phyloP scores from a whole-genome alignment of 1,140 invertebrate species.

The Leptinotarsa texana region DNA sequence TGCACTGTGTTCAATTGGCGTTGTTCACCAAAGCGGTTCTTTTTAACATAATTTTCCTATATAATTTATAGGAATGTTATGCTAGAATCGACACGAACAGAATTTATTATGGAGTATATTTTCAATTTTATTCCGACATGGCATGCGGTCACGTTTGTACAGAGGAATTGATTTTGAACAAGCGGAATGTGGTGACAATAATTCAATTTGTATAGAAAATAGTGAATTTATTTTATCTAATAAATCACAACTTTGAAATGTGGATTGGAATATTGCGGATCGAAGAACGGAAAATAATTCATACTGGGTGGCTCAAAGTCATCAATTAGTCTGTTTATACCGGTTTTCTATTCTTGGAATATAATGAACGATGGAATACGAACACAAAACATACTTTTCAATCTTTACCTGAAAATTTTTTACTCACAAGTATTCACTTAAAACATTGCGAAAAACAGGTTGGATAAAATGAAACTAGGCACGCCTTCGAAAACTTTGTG shows the following conservation, averaged over 20 bases:
- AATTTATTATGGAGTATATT: conserved; percentile 1
- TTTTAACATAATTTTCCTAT: conserved; percentile 13
- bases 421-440: too few relatives aligned
- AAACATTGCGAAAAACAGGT: too few relatives aligned
- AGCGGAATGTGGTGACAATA: background rate
- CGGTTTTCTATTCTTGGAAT: too few relatives aligned
- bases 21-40: conserved; percentile 11
- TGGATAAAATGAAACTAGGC: too few relatives aligned
- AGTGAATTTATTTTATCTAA: background rate
- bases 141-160: background rate
- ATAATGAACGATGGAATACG: too few relatives aligned
- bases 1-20: conserved; percentile 18
- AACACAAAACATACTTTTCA: too few relatives aligned
- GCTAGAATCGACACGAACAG: background rate
- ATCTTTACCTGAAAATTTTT: too few relatives aligned
- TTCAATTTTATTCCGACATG: background rate
- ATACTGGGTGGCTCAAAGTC: too few relatives aligned
- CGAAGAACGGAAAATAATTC: too few relatives aligned
- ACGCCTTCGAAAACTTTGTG: too few relatives aligned
- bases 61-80: conserved; percentile 16
- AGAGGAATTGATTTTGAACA: background rate
- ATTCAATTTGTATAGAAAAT: background rate
- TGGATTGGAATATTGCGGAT: too few relatives aligned
- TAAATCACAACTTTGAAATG: background rate
- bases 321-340: too few relatives aligned